Percentiles rank a stretch among this genome's conserved stretches.
phyloP scores from a whole-genome alignment of 2,113 vertebrate genomes.

The Corapipo altera region DNA sequence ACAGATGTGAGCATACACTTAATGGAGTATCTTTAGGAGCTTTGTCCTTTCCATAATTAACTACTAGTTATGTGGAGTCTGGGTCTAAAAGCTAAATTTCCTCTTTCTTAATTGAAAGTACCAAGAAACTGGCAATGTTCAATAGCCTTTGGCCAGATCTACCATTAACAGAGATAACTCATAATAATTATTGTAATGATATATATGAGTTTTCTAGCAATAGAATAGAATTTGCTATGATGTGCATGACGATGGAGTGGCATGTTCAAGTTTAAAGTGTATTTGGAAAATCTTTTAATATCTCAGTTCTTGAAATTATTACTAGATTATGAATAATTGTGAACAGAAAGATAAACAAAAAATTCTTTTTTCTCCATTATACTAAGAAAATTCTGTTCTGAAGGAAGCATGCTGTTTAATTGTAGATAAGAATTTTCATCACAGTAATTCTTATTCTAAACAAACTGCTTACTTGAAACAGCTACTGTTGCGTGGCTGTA shows the following conservation, averaged over 20 bases:
- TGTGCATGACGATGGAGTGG: fast-evolving
- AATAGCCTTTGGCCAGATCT: neutral
- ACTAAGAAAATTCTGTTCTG: neutral
- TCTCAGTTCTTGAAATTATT: neutral
- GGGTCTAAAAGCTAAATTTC: neutral
- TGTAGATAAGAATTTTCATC: neutral
- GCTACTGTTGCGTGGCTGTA: neutral
- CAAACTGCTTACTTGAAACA: neutral
- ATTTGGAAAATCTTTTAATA: neutral
- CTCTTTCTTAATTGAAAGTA: neutral
- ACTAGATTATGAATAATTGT: neutral
- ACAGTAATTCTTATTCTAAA: neutral
- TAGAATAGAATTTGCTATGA: neutral
- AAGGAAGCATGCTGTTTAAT: neutral
- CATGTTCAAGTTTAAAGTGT: neutral
- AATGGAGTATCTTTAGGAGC: neutral
- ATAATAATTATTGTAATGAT: neutral
- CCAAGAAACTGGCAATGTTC: neutral
- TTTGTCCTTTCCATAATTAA: neutral
- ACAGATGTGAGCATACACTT: neutral
- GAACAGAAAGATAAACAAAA: neutral
- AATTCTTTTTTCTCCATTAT: neutral
- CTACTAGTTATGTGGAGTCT: neutral
- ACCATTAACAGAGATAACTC: neutral
- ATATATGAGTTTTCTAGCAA: neutral